These are phyloP conservation scores for Podarcis raffonei DNA, from an alignment of 2,113 vertebrate species.

Conservation along the genomic window DNA sequence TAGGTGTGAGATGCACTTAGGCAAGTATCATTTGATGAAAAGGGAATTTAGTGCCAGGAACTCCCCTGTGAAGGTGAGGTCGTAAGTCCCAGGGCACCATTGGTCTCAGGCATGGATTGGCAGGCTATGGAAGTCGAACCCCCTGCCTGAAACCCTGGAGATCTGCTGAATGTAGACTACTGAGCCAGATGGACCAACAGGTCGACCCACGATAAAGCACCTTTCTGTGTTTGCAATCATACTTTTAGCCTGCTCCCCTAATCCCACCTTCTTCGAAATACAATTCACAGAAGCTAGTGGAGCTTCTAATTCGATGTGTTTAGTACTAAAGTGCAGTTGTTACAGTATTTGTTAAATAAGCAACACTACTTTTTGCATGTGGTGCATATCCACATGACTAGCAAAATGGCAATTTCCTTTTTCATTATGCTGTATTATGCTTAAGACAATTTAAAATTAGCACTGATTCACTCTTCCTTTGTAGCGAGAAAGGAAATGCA, in stretches of 20 bases:
- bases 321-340: conserved; percentile 2
- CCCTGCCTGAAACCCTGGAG: too few species aligned
- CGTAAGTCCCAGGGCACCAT: too few species aligned
- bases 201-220: too few species aligned
- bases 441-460: conserved; percentile 37
- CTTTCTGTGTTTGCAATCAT: not conserved
- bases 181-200: too few species aligned
- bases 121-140: too few species aligned
- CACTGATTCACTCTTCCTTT: conserved; percentile 28
- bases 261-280: not conserved
- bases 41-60: too few species aligned
- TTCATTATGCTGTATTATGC: conserved; percentile 40
- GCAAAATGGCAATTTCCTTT: conserved; percentile 39
- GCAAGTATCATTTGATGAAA: too few species aligned
- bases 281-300: not conserved
- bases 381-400: not conserved
- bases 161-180: not conserved
- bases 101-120: too few species aligned
- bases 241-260: not conserved
- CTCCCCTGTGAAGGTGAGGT: too few species aligned
- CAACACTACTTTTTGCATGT: conserved; percentile 22
- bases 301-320: conserved; percentile 6
- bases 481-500: not conserved
- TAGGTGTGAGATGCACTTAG: too few species aligned
- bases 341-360: not conserved